Evolutionary conservation across 2,113 vertebrate genomes (phyloP), one percentile per base, ranked within the genome.

Genomic region (Ascaphus truei): DNA sequence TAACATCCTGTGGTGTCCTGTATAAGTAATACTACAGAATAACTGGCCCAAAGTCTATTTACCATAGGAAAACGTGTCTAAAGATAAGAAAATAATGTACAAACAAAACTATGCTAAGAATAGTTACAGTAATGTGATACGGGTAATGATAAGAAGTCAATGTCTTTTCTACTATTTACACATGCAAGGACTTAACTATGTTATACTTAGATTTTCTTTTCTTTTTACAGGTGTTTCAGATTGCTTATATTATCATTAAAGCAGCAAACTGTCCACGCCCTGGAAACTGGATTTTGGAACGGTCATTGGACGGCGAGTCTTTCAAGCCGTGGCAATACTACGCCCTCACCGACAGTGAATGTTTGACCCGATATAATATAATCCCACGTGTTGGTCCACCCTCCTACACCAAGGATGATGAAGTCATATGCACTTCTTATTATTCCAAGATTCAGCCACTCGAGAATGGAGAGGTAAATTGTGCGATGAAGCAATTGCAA

Each of bases 361-460:
- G 96, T 76, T 79, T 97, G 74, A 93, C 91, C 0, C 92, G 94
- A 62, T 99, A 97, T 87, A 89, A 89, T 74, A 91, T 98, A 36
- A 37, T 80, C 33, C 96, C 97, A 2, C 90, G 91, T 34, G 90
- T 81, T 1, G 97, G 95, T 29, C 91, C 91, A 0, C 95, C 97
- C 0, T 95, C 93, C 3, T 98, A 98, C 68, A 68, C 85, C 26
- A 90, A 86, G 60, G 97, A 99, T 30, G 90, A 99, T 74, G 96
- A 98, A 79, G 94, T 98, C 39, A 98, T 98, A 85, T 99, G 97
- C 73, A 99, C 96, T 9, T 97, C 97, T 1, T 96, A 93, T 79
- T 99, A 99, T 73, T 98, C 97, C 25, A 97, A 91, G 83, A 94
- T 99, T 59, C 96, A 96, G 43, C 97, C 97, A 3, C 86, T 99